Base-by-base conservation (phyloP, 2,113 vertebrate genomes). In the Eubucco bourcierii region DNA sequence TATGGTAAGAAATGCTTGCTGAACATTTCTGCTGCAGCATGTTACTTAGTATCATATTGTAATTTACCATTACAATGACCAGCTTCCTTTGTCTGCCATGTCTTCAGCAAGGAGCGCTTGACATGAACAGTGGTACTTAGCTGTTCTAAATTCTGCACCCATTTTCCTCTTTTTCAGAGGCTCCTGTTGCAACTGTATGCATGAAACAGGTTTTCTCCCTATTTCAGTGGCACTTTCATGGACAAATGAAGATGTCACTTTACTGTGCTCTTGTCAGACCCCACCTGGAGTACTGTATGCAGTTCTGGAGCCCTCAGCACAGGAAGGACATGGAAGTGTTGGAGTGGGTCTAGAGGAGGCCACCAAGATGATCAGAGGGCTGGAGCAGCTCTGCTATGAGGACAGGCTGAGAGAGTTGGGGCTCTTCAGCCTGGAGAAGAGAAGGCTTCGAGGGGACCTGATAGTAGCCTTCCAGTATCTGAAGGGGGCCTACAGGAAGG, bases 21-120 rank as follows among this genome's bases (percentile, higher is more conserved):
- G 64, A 46, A 74, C 10, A 6, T 80, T 87, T 53, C 76, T 52
- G 52, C 41, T 75, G 33, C 29, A 61, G 39, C 60, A 56, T 34
- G 31, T 20, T 60, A 59, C 53, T 61, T 59, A 88, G 90, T 18
- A 24, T 3, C 24, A 25, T 63, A 28, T 78, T 61, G 74, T 50
- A 39, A 65, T 50, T 70, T 71, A 18, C 0, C 31, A 47, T 68
- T 63, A 55, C 47, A 61, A 90, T 93, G 74, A 65, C n/a, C 80
- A 82, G 25, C 76, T 87, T 86, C 56, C 70, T 94, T 79, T 81
- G 71, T 33, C 72, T 81, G 92, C 53, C 72, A 75, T 63, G n/a
- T 64, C 60, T 79, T 65, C 1, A 1, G 18, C 3, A 29, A 53
- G 44, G 68, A 82, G 66, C 5, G 13, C 28, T 75, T 75, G 75